phyloP scores from a whole-genome alignment of 2,888 invertebrate genomes.

The Euspilapteryx auroguttella region DNA sequence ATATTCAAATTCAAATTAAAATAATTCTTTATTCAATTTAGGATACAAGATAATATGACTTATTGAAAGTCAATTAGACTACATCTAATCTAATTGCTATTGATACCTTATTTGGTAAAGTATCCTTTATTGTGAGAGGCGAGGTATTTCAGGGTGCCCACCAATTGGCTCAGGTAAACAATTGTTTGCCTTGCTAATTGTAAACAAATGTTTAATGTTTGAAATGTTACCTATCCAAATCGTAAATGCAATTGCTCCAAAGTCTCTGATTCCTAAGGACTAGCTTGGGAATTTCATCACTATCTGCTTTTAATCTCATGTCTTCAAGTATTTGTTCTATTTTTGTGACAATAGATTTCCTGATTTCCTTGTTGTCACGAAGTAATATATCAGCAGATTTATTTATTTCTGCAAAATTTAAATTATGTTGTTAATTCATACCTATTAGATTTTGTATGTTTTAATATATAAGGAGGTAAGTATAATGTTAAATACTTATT shows the following conservation, averaged over 20 bases:
- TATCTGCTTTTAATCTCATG: slow-evolving; percentile 35
- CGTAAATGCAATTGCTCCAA: slow-evolving; percentile 58
- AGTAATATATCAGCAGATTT: slow-evolving; percentile 13
- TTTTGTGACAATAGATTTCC: slow-evolving; percentile 26
- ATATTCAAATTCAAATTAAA: too few species aligned
- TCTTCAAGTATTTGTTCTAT: slow-evolving; percentile 40
- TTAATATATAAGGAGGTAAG: too few species aligned
- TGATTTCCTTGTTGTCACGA: slow-evolving; percentile 18
- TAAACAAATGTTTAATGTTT: neutral
- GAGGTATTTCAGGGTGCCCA: too few species aligned
- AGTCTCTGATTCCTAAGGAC: slow-evolving; percentile 39
- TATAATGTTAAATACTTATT: slow-evolving; percentile 1
- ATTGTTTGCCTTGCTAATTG: neutral
- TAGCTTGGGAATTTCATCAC: slow-evolving; percentile 30
- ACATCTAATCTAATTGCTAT: too few species aligned
- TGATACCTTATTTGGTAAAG: too few species aligned
- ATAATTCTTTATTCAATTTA: too few species aligned
- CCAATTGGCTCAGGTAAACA: too few species aligned
- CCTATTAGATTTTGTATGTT: too few species aligned
- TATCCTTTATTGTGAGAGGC: too few species aligned
- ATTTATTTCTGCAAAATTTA: slow-evolving; percentile 12
- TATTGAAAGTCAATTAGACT: too few species aligned
- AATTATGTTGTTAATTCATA: too few species aligned
- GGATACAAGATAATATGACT: too few species aligned
- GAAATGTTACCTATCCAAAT: slow-evolving; percentile 37